phyloP scores from a whole-genome alignment of 35 echinoderm and acorn worm genomes.

The Ophiothrix spiculata region DNA sequence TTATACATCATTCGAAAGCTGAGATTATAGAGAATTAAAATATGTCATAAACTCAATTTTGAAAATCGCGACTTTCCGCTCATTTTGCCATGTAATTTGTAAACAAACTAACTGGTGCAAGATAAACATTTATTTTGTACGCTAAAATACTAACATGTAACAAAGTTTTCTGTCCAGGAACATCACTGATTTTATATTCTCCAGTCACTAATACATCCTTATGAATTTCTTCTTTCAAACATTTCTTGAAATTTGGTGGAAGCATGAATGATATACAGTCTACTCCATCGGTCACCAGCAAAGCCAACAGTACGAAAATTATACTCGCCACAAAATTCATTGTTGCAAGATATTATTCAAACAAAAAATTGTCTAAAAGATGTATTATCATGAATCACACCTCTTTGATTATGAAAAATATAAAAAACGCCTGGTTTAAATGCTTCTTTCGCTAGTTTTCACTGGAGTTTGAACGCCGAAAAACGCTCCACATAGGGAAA shows the following conservation, averaged over 20 bases:
- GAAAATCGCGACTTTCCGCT: too few species aligned
- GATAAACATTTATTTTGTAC: too few species aligned
- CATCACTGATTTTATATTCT: constrained; percentile 81
- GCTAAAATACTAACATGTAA: constrained; percentile 68
- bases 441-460: not conserved
- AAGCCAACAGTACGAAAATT: constrained; percentile 22
- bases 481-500: not conserved
- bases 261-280: constrained; percentile 80
- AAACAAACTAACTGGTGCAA: too few species aligned
- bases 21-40: too few species aligned
- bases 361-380: not conserved
- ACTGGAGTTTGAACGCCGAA: not conserved
- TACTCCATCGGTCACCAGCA: constrained; percentile 33
- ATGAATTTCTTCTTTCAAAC: constrained; percentile 96
- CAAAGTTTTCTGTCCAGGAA: constrained; percentile 77
- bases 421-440: not conserved
- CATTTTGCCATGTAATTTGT: too few species aligned
- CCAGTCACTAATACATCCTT: constrained; percentile 98
- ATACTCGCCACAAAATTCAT: not conserved
- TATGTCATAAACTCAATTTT: too few species aligned
- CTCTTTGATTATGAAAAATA: not conserved
- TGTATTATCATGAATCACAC: not conserved
- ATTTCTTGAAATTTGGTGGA: constrained; percentile 78
- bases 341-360: not conserved
- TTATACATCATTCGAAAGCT: too few species aligned